phyloP scores from a whole-genome alignment of 2,113 vertebrate species.

The Panthera tigris region DNA sequence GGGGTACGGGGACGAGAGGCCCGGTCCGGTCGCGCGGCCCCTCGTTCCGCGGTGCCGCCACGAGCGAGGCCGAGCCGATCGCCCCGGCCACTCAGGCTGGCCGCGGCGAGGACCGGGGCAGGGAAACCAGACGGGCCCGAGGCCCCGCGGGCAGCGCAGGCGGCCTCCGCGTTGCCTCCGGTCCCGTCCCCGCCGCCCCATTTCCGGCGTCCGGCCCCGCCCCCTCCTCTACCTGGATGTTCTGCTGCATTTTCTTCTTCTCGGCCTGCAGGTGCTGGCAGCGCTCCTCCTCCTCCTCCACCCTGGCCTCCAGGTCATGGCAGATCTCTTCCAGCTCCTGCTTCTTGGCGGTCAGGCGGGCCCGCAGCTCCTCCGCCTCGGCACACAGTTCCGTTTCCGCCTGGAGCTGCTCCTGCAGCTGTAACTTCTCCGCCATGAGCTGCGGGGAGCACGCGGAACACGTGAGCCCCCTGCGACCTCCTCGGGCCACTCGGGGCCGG shows the following conservation, averaged over 20 bases:
- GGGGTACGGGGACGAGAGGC: background rate
- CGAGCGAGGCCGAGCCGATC: background rate
- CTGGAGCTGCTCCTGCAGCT: constrained; percentile 98
- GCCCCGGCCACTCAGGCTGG: rapidly evolving
- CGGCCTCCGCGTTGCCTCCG: background rate
- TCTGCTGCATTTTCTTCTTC: constrained; percentile 99
- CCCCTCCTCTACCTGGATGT: constrained; percentile 87
- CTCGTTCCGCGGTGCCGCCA: background rate
- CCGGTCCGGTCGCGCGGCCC: rapidly evolving
- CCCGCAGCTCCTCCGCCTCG: constrained; percentile 97
- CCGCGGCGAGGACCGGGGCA: rapidly evolving
- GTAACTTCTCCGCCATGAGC: constrained; percentile 94
- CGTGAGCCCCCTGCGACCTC: background rate
- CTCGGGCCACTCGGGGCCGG: no score
- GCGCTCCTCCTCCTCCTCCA: constrained; percentile 97
- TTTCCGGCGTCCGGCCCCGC: background rate
- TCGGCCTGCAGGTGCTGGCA: constrained; percentile 91
- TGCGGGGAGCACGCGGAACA: constrained; percentile 62
- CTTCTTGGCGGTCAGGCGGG: constrained; percentile 95
- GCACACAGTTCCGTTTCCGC: constrained; percentile 97
- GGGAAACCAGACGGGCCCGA: rapidly evolving
- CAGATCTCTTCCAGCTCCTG: constrained; percentile 98
- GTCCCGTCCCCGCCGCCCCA: background rate
- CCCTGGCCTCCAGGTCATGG: constrained; percentile 96
- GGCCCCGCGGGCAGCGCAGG: rapidly evolving